These are phyloP conservation scores for Metallyticus violacea DNA, from an alignment of 2,888 invertebrate genomes.

Conservation along the genomic window DNA sequence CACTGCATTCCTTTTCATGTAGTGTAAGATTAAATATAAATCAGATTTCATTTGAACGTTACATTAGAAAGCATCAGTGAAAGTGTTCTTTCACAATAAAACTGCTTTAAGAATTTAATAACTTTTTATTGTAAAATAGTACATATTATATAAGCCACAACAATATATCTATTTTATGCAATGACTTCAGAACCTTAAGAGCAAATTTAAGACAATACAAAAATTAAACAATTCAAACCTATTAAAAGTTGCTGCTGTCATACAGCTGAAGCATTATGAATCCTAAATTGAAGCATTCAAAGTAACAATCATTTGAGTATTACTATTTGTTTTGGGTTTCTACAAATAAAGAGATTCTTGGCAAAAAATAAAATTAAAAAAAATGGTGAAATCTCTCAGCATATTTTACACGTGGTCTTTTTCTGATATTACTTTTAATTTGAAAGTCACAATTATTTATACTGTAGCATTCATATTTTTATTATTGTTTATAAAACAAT, in stretches of 20 bases:
- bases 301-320: neutral
- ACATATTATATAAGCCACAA: conserved; percentile 28
- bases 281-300: neutral
- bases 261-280: neutral
- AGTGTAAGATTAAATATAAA: too few species aligned
- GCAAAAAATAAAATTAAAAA: too few species aligned
- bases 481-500: neutral
- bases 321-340: neutral
- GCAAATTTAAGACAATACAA: neutral
- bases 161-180: conserved; percentile 13
- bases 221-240: neutral
- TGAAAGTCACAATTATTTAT: neutral
- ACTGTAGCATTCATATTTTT: neutral
- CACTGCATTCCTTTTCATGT: too few species aligned
- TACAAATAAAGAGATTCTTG: neutral
- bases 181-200: conserved; percentile 8
- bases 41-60: too few species aligned
- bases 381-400: neutral
- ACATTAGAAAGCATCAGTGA: neutral
- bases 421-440: neutral
- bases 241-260: neutral
- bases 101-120: conserved; percentile 26
- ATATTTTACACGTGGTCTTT: neutral
- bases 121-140: conserved; percentile 30
- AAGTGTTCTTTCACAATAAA: neutral